Evolutionary conservation across 2,797 vertebrate genomes (phyloP).

Genomic region (Dicrostonyx torquatus): DNA sequence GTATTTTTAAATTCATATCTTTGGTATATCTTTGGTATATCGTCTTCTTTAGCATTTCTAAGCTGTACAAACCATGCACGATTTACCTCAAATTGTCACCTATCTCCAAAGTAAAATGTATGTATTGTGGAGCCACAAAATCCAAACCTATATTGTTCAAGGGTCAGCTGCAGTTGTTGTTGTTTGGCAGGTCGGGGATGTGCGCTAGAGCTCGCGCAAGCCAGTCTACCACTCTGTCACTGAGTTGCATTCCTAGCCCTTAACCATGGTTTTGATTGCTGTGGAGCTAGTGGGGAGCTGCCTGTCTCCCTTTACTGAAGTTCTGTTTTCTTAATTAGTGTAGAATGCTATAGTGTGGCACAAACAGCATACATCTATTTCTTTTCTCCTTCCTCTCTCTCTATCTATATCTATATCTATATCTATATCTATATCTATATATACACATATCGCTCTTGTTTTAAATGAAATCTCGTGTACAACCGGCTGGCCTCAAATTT

Average conservation of each 20-base stretch:
- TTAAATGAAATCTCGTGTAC: not conserved
- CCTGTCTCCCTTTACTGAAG: not conserved
- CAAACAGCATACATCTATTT: not conserved
- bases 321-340: not conserved
- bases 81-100: not conserved
- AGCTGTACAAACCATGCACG: not conserved
- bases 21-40: not conserved
- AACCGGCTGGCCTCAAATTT: not conserved
- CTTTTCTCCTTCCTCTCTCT: not conserved
- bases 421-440: accelerated
- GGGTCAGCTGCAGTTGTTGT: not conserved
- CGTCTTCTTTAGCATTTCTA: not conserved
- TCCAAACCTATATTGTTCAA: not conserved
- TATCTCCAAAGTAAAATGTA: not conserved
- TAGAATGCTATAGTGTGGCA: not conserved
- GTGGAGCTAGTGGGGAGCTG: not conserved
- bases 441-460: no score
- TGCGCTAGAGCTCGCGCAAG: no score
- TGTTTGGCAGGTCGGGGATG: not conserved
- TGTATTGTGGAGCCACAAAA: not conserved
- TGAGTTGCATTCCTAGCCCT: not conserved
- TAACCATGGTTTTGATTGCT: not conserved
- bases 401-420: accelerated
- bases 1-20: not conserved
- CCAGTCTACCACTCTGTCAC: not conserved